These are phyloP conservation scores for Neotragus pygmaeus DNA, from an alignment of 2,113 vertebrate species.

Conservation along the genomic window DNA sequence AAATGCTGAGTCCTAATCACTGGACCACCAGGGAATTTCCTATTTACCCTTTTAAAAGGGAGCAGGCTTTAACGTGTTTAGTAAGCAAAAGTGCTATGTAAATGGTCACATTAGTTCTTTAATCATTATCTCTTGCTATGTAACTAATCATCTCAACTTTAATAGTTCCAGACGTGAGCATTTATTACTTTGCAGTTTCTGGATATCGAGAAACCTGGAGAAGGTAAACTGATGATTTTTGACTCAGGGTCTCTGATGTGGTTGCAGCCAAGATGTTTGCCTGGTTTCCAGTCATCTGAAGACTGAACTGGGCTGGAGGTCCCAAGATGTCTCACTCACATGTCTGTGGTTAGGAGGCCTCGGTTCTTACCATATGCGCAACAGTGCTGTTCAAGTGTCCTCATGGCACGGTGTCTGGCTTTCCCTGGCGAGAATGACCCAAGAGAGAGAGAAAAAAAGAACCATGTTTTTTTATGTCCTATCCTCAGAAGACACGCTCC, in stretches of 20 bases:
- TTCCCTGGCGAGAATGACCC: background rate
- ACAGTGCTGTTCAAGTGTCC: background rate
- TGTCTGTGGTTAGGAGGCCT: background rate
- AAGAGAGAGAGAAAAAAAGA: background rate
- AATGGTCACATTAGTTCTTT: background rate
- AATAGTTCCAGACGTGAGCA: background rate
- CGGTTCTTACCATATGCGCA: background rate
- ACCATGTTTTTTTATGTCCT: accelerated
- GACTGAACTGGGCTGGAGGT: background rate
- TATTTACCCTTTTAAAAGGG: background rate
- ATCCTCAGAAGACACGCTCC: background rate
- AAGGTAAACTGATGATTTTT: background rate
- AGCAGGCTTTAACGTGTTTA: background rate
- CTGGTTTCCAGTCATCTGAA: background rate
- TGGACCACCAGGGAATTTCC: background rate
- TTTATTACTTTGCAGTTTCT: background rate
- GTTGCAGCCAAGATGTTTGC: background rate
- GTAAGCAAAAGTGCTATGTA: background rate
- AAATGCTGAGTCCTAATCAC: background rate
- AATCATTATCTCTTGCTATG: background rate
- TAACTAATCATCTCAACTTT: background rate
- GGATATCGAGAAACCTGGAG: background rate
- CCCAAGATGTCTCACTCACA: too few relatives aligned
- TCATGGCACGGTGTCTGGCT: background rate
- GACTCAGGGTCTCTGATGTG: background rate